Evolutionary conservation across 2,113 vertebrate species (phyloP).

Genomic region (Anthoscopus minutus): DNA sequence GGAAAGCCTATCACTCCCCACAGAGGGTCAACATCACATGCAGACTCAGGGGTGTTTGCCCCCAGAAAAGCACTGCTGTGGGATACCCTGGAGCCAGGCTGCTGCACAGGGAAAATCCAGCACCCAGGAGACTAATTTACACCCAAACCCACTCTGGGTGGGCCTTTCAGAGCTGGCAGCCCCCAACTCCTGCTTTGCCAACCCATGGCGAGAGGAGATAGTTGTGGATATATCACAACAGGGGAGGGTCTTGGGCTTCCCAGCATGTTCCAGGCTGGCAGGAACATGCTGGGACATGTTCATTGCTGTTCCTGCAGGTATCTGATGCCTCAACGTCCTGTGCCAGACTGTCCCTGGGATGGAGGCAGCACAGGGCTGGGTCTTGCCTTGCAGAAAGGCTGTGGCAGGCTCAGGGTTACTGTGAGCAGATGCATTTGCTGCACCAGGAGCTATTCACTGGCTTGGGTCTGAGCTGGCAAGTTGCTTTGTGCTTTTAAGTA

Average conservation of each 20-base stretch:
- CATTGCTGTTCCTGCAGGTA: rapidly evolving
- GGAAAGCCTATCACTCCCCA: neutral
- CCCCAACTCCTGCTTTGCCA: neutral
- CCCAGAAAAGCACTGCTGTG: neutral
- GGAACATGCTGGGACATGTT: rapidly evolving
- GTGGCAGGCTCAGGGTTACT: neutral
- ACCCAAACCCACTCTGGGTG: neutral
- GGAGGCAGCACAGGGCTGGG: neutral
- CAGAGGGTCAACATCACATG: neutral
- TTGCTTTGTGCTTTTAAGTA: neutral
- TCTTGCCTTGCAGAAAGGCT: neutral
- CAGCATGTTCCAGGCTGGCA: neutral
- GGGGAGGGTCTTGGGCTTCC: neutral
- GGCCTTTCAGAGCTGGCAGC: neutral
- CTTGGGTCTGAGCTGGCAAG: neutral
- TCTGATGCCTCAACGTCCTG: neutral
- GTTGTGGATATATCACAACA: neutral
- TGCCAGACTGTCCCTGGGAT: neutral
- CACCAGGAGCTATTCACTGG: neutral
- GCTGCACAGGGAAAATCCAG: neutral
- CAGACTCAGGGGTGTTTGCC: neutral
- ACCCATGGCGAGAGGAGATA: rapidly evolving
- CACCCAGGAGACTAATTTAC: neutral
- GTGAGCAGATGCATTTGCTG: neutral
- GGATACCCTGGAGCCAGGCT: neutral